Evolutionary conservation across 2,888 invertebrate genomes (phyloP).

Genomic region (Diaphora mendica): DNA sequence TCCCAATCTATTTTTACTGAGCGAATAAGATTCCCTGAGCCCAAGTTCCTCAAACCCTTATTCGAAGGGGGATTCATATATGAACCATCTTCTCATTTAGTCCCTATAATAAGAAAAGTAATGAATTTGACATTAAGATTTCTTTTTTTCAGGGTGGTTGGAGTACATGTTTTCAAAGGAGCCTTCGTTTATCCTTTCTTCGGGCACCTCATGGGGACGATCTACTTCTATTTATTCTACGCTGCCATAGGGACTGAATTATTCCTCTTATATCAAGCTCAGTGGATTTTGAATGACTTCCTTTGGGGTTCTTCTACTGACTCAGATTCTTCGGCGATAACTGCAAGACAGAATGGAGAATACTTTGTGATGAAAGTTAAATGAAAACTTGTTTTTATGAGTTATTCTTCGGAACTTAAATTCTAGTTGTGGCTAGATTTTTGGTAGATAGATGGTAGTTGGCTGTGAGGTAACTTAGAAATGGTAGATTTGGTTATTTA

Average conservation of each 20-base stretch:
- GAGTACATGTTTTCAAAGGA: conserved; percentile 32
- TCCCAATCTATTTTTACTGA: no score
- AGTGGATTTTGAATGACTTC: conserved; percentile 34
- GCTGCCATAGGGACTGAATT: background rate
- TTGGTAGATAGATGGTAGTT: background rate
- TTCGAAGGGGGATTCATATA: no score
- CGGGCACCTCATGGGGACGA: conserved; percentile 22
- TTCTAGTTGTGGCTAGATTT: background rate
- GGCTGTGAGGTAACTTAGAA: background rate
- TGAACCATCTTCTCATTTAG: no score
- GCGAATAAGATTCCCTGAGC: no score
- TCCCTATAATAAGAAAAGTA: no score
- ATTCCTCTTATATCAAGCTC: conserved; percentile 24
- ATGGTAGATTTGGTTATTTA: background rate
- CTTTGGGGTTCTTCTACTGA: conserved; percentile 19
- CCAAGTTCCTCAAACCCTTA: no score
- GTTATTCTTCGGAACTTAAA: background rate
- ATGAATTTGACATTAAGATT: no score
- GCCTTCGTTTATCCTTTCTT: conserved; percentile 48
- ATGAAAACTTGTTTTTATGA: background rate
- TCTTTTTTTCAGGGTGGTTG: conserved; percentile 40
- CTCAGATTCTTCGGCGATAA: background rate
- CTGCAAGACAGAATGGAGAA: background rate
- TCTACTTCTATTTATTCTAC: conserved; percentile 26
- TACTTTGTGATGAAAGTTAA: background rate